phyloP scores from a whole-genome alignment of 1,140 invertebrate genomes.

The Solenopsis invicta region DNA sequence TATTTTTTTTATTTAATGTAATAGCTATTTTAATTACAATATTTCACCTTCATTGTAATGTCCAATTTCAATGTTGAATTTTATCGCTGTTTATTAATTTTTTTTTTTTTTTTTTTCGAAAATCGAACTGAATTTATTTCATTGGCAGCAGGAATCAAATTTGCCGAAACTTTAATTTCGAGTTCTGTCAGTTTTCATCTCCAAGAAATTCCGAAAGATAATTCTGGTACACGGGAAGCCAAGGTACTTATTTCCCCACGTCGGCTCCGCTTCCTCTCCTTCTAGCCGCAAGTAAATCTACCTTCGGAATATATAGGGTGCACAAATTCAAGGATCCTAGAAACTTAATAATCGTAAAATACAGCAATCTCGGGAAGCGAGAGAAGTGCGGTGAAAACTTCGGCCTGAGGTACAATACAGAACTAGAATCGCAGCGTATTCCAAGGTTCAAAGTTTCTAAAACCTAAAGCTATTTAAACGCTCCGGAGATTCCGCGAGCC shows the following conservation, averaged over 20 bases:
- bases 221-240: slow-evolving; percentile 35
- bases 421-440: neutral
- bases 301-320: slow-evolving; percentile 31
- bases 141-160: neutral
- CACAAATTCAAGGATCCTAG: slow-evolving; percentile 30
- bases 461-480: neutral
- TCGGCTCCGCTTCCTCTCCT: slow-evolving; percentile 18
- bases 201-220: slow-evolving; percentile 55
- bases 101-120: neutral
- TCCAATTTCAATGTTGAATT: neutral
- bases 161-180: slow-evolving; percentile 30
- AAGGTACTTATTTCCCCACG: slow-evolving; percentile 53
- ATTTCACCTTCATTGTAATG: neutral
- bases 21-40: neutral
- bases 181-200: slow-evolving; percentile 1
- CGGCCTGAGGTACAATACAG: neutral
- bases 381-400: neutral
- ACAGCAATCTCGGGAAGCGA: neutral
- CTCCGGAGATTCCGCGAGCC: neutral
- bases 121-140: neutral
- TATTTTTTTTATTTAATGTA: neutral
- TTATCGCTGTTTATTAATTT: neutral
- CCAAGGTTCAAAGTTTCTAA: neutral
- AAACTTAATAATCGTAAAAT: slow-evolving; percentile 35
- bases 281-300: slow-evolving; percentile 46